Evolutionary conservation across 2,797 vertebrate species (phyloP).

Genomic region (Picus viridis): DNA sequence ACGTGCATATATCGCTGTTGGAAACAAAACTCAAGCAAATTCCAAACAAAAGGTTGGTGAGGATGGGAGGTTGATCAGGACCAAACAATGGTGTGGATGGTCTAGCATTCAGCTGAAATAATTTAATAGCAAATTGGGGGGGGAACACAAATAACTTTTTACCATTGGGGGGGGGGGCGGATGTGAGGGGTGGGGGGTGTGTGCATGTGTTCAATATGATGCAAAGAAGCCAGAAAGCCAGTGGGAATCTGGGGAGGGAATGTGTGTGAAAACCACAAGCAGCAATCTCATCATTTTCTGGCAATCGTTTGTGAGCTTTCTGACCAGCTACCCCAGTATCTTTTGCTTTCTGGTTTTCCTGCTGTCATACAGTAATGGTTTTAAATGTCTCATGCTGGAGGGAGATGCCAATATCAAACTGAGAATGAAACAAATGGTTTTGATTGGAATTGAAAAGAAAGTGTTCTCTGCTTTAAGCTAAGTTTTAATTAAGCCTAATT

Average conservation of each 20-base stretch:
- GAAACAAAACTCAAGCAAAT: not conserved
- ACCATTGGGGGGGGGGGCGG: not conserved
- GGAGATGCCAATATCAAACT: slow-evolving; percentile 22
- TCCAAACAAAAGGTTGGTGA: not conserved
- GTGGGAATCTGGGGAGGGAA: not conserved
- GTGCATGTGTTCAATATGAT: rapidly evolving
- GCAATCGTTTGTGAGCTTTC: not conserved
- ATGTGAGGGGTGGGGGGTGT: no score
- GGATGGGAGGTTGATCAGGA: rapidly evolving
- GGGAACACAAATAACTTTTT: not conserved
- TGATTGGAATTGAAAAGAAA: slow-evolving; percentile 30
- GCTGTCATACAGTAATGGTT: not conserved
- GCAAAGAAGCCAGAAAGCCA: not conserved
- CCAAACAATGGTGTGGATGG: rapidly evolving
- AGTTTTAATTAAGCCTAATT: slow-evolving; percentile 38
- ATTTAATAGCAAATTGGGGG: not conserved
- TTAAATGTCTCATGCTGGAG: slow-evolving; percentile 13
- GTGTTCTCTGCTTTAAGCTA: slow-evolving; percentile 26
- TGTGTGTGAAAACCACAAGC: not conserved
- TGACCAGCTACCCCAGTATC: not conserved
- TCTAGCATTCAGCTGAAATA: rapidly evolving
- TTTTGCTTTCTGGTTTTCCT: slow-evolving; percentile 16
- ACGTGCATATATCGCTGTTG: rapidly evolving
- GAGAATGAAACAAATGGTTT: slow-evolving; percentile 3
- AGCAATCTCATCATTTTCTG: not conserved